These are phyloP conservation scores for Mnemiopsis leidyi DNA, from an alignment of 37 sponge, comb jelly and placozoan genomes.

Conservation along the genomic window DNA sequence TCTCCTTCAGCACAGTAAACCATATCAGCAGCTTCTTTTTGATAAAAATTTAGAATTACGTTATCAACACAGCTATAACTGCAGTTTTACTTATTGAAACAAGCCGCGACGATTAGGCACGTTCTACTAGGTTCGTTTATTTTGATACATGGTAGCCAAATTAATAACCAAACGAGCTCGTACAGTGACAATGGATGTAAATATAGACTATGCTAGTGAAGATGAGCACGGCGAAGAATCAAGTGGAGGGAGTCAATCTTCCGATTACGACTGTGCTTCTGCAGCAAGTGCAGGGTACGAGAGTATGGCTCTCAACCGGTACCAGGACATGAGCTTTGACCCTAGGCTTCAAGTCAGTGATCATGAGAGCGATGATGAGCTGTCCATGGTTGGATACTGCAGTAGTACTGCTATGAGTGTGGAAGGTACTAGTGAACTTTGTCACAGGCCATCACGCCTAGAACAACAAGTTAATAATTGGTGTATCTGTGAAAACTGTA, in stretches of 20 bases:
- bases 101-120: neutral
- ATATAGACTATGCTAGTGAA: too few relatives aligned
- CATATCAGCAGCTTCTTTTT: neutral
- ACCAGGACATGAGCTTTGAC: neutral
- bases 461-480: neutral
- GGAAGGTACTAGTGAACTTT: neutral
- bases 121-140: neutral
- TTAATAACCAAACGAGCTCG: too few relatives aligned
- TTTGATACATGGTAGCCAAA: too few relatives aligned
- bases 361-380: neutral
- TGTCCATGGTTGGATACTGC: neutral
- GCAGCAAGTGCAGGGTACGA: too few relatives aligned
- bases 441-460: neutral
- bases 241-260: too few relatives aligned
- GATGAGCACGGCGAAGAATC: too few relatives aligned
- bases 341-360: neutral
- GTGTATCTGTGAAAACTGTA: neutral
- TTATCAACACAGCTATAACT: too few relatives aligned
- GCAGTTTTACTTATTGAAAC: neutral
- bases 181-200: too few relatives aligned
- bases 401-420: neutral
- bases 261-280: too few relatives aligned
- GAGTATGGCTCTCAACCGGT: too few relatives aligned
- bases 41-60: too few relatives aligned
- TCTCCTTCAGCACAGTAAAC: slow-evolving; percentile 42